phyloP scores from a whole-genome alignment of 2,113 vertebrate species.

The Speoplatyrhinus poulsoni region DNA sequence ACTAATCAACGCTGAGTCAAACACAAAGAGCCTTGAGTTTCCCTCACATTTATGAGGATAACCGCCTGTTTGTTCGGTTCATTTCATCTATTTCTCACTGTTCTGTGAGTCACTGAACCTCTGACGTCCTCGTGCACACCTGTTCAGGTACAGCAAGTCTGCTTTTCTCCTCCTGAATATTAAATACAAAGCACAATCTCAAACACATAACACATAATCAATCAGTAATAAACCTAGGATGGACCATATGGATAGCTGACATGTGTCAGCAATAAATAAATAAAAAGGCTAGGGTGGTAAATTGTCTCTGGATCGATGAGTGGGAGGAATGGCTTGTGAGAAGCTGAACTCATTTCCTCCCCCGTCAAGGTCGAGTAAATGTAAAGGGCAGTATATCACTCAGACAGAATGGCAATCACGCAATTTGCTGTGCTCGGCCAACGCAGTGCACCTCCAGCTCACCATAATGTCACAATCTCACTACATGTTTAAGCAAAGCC shows the following conservation, averaged over 20 bases:
- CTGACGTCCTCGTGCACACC: conserved; percentile 25
- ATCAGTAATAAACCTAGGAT: neutral
- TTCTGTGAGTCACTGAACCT: conserved; percentile 29
- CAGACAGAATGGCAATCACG: conserved; percentile 6
- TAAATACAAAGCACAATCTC: neutral
- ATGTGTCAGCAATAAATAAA: conserved; percentile 43
- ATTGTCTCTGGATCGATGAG: conserved; percentile 48
- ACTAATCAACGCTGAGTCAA: neutral
- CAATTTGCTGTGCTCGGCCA: neutral
- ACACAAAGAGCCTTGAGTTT: neutral
- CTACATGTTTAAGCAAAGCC: too few species aligned
- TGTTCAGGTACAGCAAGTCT: conserved; percentile 26
- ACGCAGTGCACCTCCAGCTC: neutral
- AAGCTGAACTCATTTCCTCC: conserved; percentile 59
- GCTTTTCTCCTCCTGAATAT: conserved; percentile 4
- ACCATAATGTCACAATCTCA: conserved; percentile 2
- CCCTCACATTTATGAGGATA: neutral
- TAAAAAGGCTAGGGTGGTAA: conserved; percentile 35
- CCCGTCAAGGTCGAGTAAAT: conserved; percentile 47
- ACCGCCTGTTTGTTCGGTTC: conserved; percentile 17
- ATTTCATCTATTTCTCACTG: conserved; percentile 12
- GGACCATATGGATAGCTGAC: conserved; percentile 25
- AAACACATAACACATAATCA: conserved; percentile 5
- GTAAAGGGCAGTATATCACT: conserved; percentile 26
- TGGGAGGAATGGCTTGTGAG: conserved; percentile 48